Conservation (phyloP, 2,888 invertebrate species). For the Lasioglossum lativentre region DNA sequence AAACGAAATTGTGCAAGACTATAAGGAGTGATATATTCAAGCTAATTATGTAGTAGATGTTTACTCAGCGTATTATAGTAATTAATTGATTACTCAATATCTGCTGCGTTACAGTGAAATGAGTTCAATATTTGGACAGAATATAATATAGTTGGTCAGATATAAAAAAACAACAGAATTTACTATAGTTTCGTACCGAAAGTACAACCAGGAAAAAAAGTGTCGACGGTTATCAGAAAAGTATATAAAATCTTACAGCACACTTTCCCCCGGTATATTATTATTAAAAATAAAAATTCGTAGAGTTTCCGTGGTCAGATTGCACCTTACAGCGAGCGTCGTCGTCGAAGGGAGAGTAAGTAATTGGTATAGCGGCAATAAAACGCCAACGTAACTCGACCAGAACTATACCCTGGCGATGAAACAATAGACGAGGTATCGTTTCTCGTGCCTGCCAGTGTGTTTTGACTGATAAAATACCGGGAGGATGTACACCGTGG, state of each 20-base stretch:
- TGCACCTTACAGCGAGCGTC: neutral
- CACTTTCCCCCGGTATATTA: neutral
- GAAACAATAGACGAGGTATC: conserved; percentile 47
- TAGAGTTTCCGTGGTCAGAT: neutral
- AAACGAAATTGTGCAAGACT: neutral
- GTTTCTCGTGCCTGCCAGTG: conserved; percentile 11
- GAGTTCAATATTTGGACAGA: no score
- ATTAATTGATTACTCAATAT: no score
- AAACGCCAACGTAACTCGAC: conserved; percentile 39
- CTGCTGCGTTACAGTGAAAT: no score
- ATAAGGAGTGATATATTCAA: neutral
- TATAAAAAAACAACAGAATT: neutral
- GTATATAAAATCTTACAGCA: neutral
- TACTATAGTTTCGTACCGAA: neutral
- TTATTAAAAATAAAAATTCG: neutral
- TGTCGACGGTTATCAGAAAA: neutral
- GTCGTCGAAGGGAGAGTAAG: neutral
- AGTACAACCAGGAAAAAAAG: no score
- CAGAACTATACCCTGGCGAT: conserved; percentile 15
- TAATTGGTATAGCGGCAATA: conserved; percentile 11
- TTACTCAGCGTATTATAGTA: no score
- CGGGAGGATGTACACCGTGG: conserved; percentile 37
- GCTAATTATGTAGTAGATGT: no score
- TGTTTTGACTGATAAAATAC: conserved; percentile 41
- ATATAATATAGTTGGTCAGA: no score